phyloP scores from a whole-genome alignment of 2,113 vertebrate species.

The Halichoerus grypus region DNA sequence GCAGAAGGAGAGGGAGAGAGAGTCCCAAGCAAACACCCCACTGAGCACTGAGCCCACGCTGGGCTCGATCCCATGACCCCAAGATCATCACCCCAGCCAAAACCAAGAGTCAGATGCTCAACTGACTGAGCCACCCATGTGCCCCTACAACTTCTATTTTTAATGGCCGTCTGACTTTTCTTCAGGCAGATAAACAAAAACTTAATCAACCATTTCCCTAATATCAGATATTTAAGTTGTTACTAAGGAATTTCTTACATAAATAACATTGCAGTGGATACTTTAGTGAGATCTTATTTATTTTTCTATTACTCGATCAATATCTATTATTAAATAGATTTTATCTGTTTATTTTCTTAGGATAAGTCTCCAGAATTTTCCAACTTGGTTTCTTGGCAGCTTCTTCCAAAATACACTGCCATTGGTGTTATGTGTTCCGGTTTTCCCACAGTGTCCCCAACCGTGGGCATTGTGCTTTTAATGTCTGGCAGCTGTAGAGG shows the following conservation, averaged over 20 bases:
- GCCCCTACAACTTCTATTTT: slow-evolving; percentile 12
- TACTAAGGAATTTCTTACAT: slow-evolving; percentile 13
- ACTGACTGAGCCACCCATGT: background rate
- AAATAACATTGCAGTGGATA: background rate
- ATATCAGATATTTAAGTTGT: background rate
- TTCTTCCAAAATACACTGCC: background rate
- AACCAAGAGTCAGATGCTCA: background rate
- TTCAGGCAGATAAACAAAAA: background rate
- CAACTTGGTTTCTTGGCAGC: background rate
- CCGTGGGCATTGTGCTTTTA: no score
- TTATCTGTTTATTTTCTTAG: background rate
- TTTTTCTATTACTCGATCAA: background rate
- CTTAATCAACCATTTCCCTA: background rate
- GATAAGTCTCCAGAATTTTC: slow-evolving; percentile 10
- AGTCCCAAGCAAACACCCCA: background rate
- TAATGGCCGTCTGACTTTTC: background rate
- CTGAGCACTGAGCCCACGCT: background rate
- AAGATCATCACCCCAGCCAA: background rate
- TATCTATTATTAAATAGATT: background rate
- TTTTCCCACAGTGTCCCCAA: background rate
- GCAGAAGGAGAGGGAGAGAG: background rate
- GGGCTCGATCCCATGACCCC: background rate
- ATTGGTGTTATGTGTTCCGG: background rate
- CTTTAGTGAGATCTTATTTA: background rate
- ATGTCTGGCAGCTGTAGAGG: background rate